phyloP scores from a whole-genome alignment of 2,113 vertebrate species.

The Arenaria interpres region DNA sequence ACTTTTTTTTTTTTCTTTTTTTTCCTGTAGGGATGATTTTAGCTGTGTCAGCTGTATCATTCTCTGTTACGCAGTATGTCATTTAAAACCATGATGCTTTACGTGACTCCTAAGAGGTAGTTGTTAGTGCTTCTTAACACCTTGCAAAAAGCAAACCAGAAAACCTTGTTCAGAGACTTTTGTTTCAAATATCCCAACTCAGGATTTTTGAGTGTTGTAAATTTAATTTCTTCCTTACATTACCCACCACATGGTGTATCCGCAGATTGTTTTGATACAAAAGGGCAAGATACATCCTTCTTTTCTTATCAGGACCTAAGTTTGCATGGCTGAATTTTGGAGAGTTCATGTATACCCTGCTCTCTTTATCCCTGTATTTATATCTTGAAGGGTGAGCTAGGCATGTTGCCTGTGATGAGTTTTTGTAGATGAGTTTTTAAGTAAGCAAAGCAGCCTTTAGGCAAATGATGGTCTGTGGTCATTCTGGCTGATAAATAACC shows the following conservation, averaged over 20 bases:
- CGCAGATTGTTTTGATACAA: neutral
- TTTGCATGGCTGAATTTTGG: neutral
- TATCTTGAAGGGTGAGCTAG: neutral
- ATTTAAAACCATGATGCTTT: neutral
- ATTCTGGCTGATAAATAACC: neutral
- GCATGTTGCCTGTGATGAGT: neutral
- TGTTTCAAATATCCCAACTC: neutral
- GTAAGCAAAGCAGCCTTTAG: neutral
- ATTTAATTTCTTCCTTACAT: neutral
- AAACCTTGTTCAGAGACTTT: neutral
- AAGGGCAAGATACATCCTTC: neutral
- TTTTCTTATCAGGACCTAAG: neutral
- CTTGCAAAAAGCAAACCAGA: neutral
- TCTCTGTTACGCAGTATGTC: neutral
- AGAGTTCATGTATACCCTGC: neutral
- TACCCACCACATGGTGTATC: fast-evolving
- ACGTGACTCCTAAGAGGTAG: neutral
- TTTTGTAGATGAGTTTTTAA: neutral
- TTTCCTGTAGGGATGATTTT: neutral
- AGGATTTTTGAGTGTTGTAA: neutral
- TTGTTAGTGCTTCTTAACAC: neutral
- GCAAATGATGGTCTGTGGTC: neutral
- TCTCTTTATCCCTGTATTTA: neutral
- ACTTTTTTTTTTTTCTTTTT: neutral
- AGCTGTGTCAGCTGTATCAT: neutral